A percentile compares a stretch with the other conserved stretches of the same genome.
phyloP scores from a whole-genome alignment of 2,113 vertebrate species.

The Pholis gunnellus region DNA sequence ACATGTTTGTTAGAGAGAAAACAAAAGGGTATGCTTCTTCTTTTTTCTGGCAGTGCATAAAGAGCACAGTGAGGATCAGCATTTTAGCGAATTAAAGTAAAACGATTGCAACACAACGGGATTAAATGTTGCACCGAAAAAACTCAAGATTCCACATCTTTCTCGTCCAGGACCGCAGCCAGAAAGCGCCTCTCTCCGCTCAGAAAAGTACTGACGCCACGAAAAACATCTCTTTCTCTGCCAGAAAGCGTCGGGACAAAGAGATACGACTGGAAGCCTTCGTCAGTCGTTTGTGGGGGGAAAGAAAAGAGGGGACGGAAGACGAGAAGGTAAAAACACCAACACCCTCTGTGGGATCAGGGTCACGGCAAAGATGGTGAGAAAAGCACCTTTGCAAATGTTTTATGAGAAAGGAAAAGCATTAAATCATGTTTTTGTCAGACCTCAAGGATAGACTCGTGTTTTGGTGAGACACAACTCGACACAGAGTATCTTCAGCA shows the following conservation, averaged over 20 bases:
- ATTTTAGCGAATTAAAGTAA: slow-evolving; percentile 43
- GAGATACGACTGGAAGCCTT: slow-evolving; percentile 24
- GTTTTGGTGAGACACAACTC: neutral
- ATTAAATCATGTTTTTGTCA: neutral
- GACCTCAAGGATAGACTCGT: neutral
- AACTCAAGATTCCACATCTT: slow-evolving; percentile 32
- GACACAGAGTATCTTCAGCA: neutral
- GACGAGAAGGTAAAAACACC: neutral
- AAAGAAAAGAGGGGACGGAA: neutral
- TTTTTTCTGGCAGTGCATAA: slow-evolving; percentile 13
- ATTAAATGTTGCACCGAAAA: slow-evolving; percentile 48
- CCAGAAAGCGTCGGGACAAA: slow-evolving; percentile 40
- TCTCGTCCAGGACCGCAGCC: slow-evolving; percentile 47
- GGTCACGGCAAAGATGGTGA: neutral
- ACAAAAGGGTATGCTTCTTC: slow-evolving; percentile 4
- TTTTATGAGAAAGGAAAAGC: neutral
- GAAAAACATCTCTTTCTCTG: slow-evolving; percentile 41
- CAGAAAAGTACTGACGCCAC: slow-evolving; percentile 46
- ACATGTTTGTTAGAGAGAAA: slow-evolving; percentile 42
- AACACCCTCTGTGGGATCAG: neutral
- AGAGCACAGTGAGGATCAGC: slow-evolving; percentile 16
- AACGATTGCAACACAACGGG: slow-evolving; percentile 43
- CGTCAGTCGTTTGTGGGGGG: neutral
- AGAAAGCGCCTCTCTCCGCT: slow-evolving; percentile 16
- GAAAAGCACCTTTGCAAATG: neutral